Conservation (phyloP, 2,888 invertebrate genomes). For the Morpho deidamia region DNA sequence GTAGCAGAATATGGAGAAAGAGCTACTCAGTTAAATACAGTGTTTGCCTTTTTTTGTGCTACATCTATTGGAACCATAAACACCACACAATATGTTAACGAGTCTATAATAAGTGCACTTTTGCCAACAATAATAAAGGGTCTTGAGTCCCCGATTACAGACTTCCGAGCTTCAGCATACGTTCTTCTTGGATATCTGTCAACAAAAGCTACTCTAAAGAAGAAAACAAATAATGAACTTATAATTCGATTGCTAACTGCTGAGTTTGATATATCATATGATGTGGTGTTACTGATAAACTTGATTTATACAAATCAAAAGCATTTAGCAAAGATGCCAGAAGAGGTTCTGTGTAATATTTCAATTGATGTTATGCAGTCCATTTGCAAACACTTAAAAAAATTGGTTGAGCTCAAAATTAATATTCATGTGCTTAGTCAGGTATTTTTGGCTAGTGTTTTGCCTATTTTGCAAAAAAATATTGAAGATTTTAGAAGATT, state of each 20-base stretch:
- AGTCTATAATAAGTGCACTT: constrained; percentile 82
- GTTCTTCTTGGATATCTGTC: constrained; percentile 85
- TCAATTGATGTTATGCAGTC: constrained; percentile 51
- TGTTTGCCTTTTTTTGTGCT: constrained; percentile 89
- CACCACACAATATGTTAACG: constrained; percentile 70
- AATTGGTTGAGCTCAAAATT: constrained; percentile 74
- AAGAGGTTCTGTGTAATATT: constrained; percentile 69
- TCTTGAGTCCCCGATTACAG: constrained; percentile 81
- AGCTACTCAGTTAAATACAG: constrained; percentile 80
- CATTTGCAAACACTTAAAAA: constrained; percentile 64
- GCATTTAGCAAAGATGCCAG: constrained; percentile 66
- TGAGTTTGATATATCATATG: constrained; percentile 64
- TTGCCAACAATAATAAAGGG: constrained; percentile 85
- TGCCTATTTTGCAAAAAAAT: constrained; percentile 70
- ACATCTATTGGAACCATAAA: constrained; percentile 85
- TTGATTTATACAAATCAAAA: constrained; percentile 83
- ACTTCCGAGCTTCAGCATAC: constrained; percentile 86
- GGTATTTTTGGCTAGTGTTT: constrained; percentile 73
- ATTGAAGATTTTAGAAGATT: constrained; percentile 65
- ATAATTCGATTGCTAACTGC: constrained; percentile 58
- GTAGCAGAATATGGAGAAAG: constrained; percentile 79
- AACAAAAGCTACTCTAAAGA: constrained; percentile 80
- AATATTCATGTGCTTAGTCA: constrained; percentile 77
- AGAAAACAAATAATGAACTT: constrained; percentile 80
- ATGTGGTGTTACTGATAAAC: constrained; percentile 82